These are phyloP conservation scores for Teleiodes luculella DNA, from an alignment of 2,888 invertebrate species.

Conservation along the genomic window DNA sequence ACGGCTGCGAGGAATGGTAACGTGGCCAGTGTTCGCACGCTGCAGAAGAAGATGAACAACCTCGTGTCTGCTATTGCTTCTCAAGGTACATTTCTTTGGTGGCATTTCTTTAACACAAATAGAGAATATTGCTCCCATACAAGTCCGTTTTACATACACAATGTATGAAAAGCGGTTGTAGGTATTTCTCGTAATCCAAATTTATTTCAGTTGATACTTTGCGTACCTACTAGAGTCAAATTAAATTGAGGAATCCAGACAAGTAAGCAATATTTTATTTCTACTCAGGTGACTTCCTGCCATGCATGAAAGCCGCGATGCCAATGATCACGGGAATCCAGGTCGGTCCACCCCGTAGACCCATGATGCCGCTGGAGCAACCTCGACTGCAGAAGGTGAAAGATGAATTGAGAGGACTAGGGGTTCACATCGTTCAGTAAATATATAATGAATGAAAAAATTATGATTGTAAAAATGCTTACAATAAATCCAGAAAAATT, in stretches of 20 bases:
- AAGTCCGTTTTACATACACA: too few species aligned
- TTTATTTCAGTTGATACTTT: too few species aligned
- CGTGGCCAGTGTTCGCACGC: constrained; percentile 51
- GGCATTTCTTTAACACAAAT: too few species aligned
- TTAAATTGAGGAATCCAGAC: too few species aligned
- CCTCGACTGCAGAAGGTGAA: constrained; percentile 38
- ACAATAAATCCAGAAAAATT: too few species aligned
- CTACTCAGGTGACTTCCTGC: constrained; percentile 81
- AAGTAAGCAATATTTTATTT: too few species aligned
- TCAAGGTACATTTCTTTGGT: too few species aligned
- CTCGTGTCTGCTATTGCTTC: constrained; percentile 59
- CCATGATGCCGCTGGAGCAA: constrained; percentile 59
- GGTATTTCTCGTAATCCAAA: too few species aligned
- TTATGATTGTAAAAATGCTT: background rate
- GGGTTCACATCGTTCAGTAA: constrained; percentile 7
- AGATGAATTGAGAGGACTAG: constrained; percentile 24
- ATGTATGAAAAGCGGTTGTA: too few species aligned
- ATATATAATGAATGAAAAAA: background rate
- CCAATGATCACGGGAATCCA: constrained; percentile 73
- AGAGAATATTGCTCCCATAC: too few species aligned
- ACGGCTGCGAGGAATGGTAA: constrained; percentile 59
- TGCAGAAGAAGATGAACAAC: constrained; percentile 69
- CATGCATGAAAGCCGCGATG: constrained; percentile 83
- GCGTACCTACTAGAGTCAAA: too few species aligned
- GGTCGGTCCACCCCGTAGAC: constrained; percentile 78